Evolutionary conservation across 2,797 vertebrate species (phyloP), one percentile per base, ranked within the genome.

Genomic region (Spheniscus humboldti): DNA sequence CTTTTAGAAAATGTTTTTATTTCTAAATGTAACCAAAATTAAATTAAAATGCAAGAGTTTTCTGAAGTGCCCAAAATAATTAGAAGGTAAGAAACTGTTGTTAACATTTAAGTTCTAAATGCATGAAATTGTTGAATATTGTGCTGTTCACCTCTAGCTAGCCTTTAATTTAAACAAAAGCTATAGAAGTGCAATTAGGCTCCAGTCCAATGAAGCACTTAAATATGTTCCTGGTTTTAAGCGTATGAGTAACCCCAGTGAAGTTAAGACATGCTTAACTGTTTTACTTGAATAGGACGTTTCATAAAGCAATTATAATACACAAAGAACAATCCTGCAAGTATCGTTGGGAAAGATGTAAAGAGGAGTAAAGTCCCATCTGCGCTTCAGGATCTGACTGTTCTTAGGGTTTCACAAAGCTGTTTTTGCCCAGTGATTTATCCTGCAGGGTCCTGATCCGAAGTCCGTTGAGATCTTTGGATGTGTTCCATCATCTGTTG

Each of bases 91-190:
- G 62, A 94, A 95, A 62, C 53, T 79, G 59, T 64, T 92, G 81
- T 91, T 95, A 95, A 84, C 94, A 52, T 92, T 92, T 88, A 92
- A 62, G 69, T 94, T 95, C 18, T 57, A 28, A 83, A 64, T 62
- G 74, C 30, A 52, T 71, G 76, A 66, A 95, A 87, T 47, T 45
- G 74, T 92, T 24, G 7, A 57, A 89, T 92, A 28, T 31, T 85
- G 45, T 75, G 66, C 82, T 72, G 31, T 87, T 94, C 86, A 95
- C 90, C 94, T 93, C 86, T 90, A 95, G 94, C 90, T 95, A 95
- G 90, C 93, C 89, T 96, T 94, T 95, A 94, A 95, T 95, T 97
- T 95, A 89, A 92, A 86, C 69, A 92, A 92, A 96, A 94, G 71
- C 89, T 82, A 72, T 96, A 94, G 92, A 96, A 93, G 43, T 71